Evolutionary conservation across 2,797 vertebrate species (phyloP).

Genomic region (Anniella stebbinsi): DNA sequence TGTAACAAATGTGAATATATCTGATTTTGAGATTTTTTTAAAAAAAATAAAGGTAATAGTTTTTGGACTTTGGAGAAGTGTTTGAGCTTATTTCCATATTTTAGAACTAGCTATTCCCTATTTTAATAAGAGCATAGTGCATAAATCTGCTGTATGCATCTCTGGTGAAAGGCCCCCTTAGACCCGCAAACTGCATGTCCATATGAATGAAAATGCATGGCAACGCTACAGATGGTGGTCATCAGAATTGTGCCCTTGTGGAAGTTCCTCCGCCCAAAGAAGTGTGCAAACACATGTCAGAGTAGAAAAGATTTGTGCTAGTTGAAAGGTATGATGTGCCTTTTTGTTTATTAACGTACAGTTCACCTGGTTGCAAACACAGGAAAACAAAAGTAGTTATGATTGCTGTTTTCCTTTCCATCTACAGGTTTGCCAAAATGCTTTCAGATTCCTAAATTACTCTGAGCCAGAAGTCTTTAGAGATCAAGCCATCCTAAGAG

Average conservation of each 20-base stretch:
- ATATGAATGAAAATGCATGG: too few species aligned
- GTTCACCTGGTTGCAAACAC: conserved; percentile 42
- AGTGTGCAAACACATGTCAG: background rate
- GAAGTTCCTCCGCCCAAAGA: conserved; percentile 13
- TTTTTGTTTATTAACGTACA: conserved; percentile 43
- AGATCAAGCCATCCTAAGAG: conserved; percentile 80
- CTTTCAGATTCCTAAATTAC: conserved; percentile 81
- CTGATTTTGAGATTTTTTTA: too few species aligned
- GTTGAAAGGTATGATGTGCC: background rate
- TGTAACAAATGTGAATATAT: too few species aligned
- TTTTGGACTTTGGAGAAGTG: too few species aligned
- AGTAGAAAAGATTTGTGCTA: background rate
- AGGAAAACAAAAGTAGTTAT: conserved; percentile 64
- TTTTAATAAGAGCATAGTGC: too few species aligned
- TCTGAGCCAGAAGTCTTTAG: conserved; percentile 79
- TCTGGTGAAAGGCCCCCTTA: too few species aligned
- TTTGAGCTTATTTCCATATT: too few species aligned
- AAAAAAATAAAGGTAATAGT: too few species aligned
- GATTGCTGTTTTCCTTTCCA: conserved; percentile 57
- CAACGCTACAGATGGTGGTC: background rate
- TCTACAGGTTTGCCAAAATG: conserved; percentile 82
- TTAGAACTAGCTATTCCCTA: too few species aligned
- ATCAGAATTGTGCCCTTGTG: background rate
- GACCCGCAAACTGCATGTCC: too few species aligned
- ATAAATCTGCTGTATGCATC: too few species aligned